Conservation (phyloP, 2,888 invertebrate species). For the Drosophila gaucha region DNA sequence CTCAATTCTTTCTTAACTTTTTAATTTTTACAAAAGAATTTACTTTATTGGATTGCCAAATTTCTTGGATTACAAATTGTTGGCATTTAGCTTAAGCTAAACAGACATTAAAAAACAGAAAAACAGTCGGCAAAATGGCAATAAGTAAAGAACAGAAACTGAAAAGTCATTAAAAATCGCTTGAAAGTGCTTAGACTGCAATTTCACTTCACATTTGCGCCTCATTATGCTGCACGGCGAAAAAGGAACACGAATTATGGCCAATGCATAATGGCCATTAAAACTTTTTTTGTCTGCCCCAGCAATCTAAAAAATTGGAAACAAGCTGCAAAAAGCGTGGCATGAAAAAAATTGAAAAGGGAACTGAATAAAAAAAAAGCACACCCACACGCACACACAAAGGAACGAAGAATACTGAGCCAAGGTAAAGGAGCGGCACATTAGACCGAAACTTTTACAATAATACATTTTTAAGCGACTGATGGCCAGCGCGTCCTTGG, state of each 20-base stretch:
- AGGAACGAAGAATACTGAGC: slow-evolving; percentile 6
- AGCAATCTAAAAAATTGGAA: slow-evolving; percentile 46
- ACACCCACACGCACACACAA: slow-evolving; percentile 8
- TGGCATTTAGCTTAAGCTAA: slow-evolving; percentile 15
- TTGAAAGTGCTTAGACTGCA: slow-evolving; percentile 69
- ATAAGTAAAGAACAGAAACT: slow-evolving; percentile 20
- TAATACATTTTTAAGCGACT: slow-evolving; percentile 66
- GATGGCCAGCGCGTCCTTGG: slow-evolving; percentile 63
- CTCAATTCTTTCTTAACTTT: neutral
- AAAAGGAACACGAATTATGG: slow-evolving; percentile 67
- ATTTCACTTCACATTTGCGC: slow-evolving; percentile 60
- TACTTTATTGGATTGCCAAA: slow-evolving; percentile 16
- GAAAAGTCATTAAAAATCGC: slow-evolving; percentile 72
- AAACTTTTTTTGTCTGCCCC: slow-evolving; percentile 50
- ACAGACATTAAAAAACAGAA: neutral
- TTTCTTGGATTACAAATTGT: slow-evolving; percentile 24
- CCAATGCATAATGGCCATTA: slow-evolving; percentile 78
- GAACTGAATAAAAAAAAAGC: neutral
- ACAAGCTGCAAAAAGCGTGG: slow-evolving; percentile 20
- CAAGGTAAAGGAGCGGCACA: slow-evolving; percentile 51
- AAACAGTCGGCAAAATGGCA: slow-evolving; percentile 15
- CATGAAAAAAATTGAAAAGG: slow-evolving; percentile 11
- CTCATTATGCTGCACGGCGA: slow-evolving; percentile 53
- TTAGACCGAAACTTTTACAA: slow-evolving; percentile 71
- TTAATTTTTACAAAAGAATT: slow-evolving; percentile 2